These are phyloP conservation scores for Andrena bicolor DNA, from an alignment of 2,888 invertebrate species.

Conservation along the genomic window DNA sequence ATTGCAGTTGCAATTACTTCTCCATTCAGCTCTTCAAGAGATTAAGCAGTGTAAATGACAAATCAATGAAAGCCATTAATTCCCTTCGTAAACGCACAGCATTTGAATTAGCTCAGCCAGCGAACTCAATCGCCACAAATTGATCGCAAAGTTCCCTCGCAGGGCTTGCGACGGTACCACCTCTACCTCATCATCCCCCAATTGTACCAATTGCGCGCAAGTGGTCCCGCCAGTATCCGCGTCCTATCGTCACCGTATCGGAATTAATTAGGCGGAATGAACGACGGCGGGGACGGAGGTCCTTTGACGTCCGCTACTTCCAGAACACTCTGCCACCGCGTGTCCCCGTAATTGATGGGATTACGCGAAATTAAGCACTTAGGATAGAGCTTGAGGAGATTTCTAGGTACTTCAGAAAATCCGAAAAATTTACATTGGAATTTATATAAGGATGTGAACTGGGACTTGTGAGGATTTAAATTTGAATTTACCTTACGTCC, in stretches of 20 bases:
- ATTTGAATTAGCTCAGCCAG: not conserved
- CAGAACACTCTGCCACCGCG: not conserved
- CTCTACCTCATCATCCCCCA: not conserved
- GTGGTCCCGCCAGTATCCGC: not conserved
- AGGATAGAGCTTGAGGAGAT: too few relatives aligned
- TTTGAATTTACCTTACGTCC: too few relatives aligned
- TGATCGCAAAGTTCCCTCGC: not conserved
- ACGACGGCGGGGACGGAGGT: not conserved
- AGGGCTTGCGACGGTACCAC: not conserved
- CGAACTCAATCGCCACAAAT: slow-evolving; percentile 3
- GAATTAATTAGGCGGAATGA: slow-evolving; percentile 39
- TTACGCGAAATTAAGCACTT: too few relatives aligned
- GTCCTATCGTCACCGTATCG: slow-evolving; percentile 10
- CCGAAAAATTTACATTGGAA: too few relatives aligned
- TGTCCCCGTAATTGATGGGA: not conserved
- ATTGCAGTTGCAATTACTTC: too few relatives aligned
- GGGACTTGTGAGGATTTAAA: too few relatives aligned
- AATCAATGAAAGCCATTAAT: not conserved
- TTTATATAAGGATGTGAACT: too few relatives aligned
- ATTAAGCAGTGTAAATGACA: too few relatives aligned
- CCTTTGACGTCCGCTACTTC: not conserved
- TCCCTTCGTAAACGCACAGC: not conserved
- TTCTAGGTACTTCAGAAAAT: too few relatives aligned
- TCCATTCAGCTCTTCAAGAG: too few relatives aligned
- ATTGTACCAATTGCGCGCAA: slow-evolving; percentile 1